Evolutionary conservation across 37 sponge, comb jelly and placozoan species (phyloP).

Genomic region (Lycopodina hypogea): DNA sequence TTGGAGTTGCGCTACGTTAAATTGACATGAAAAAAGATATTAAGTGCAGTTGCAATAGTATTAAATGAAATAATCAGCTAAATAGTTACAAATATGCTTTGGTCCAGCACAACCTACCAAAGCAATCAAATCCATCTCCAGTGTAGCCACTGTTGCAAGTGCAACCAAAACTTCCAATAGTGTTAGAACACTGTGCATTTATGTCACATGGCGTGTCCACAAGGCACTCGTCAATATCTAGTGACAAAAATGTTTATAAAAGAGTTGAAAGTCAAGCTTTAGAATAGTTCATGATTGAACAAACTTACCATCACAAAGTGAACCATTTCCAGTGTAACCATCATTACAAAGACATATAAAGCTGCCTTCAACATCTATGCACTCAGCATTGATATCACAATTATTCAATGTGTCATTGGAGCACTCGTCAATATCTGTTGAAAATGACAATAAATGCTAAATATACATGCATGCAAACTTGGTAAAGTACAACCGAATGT

Average conservation of each 20-base stretch:
- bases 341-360: slow-evolving; percentile 28
- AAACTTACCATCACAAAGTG: neutral
- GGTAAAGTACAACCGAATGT: no score
- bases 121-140: slow-evolving; percentile 23
- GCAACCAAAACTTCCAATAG: slow-evolving; percentile 40
- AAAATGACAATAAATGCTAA: neutral
- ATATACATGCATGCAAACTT: no score
- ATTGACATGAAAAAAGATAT: no score
- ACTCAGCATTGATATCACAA: slow-evolving; percentile 17
- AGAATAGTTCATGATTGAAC: neutral
- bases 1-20: no score
- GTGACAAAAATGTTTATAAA: neutral
- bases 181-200: slow-evolving; percentile 20
- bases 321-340: slow-evolving; percentile 25
- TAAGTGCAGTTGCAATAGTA: no score
- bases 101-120: slow-evolving; percentile 18
- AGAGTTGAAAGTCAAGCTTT: no score
- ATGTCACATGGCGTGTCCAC: neutral
- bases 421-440: slow-evolving; percentile 49
- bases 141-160: slow-evolving; percentile 37
- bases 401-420: neutral
- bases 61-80: no score
- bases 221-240: slow-evolving; percentile 22
- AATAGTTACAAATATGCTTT: no score
- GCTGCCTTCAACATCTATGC: slow-evolving; percentile 19